phyloP scores from a whole-genome alignment of 2,113 vertebrate species.

The Trochalopteron elliotii region DNA sequence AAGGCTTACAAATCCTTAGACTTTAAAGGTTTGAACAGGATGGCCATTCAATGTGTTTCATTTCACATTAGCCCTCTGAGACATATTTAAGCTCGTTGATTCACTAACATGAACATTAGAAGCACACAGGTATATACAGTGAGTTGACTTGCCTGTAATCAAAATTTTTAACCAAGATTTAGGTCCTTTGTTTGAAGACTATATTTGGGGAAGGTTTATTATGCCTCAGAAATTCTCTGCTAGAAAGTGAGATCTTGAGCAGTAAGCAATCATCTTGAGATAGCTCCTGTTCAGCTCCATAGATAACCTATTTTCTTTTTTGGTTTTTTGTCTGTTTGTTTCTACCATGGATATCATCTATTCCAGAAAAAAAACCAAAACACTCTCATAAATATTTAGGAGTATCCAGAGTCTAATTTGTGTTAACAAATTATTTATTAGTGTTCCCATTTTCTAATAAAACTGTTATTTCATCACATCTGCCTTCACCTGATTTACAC shows the following conservation, averaged over 20 bases:
- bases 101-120: background rate
- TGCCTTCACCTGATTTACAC: background rate
- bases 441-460: background rate
- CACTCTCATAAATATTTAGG: background rate
- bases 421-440: background rate
- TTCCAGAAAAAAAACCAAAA: background rate
- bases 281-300: background rate
- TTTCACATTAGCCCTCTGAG: background rate
- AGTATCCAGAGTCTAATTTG: background rate
- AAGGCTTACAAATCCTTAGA: background rate
- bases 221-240: background rate
- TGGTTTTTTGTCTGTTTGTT: background rate
- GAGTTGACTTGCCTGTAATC: background rate
- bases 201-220: background rate
- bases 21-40: background rate
- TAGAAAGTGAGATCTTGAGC: background rate
- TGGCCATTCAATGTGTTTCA: background rate
- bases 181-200: background rate
- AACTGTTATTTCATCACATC: background rate
- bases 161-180: slow-evolving; percentile 2
- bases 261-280: background rate
- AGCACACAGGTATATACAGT: background rate
- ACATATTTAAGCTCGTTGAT: background rate
- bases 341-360: background rate
- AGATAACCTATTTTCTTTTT: background rate